These are phyloP conservation scores for Xenus cinereus DNA, from an alignment of 2,113 vertebrate species.

Conservation along the genomic window DNA sequence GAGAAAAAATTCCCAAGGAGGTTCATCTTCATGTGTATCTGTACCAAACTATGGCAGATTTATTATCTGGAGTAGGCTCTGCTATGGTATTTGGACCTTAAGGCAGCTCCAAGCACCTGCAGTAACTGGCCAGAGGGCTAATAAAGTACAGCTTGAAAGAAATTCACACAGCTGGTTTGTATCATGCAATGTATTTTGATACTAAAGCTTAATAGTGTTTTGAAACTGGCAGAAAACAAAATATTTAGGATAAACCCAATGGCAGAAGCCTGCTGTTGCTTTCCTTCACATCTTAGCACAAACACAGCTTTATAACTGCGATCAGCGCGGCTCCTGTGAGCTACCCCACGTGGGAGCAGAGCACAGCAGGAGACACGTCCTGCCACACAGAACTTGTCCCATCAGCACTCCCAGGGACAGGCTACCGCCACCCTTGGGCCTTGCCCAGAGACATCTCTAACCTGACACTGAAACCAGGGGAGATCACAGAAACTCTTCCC, in stretches of 20 bases:
- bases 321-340: accelerated
- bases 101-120: not conserved
- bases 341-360: not conserved
- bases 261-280: not conserved
- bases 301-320: not conserved
- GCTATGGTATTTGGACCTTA: not conserved
- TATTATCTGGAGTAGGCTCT: not conserved
- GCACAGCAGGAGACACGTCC: not conserved
- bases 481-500: not conserved
- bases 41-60: not conserved
- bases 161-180: not conserved
- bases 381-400: not conserved
- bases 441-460: not conserved
- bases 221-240: not conserved
- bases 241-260: not conserved
- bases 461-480: not conserved
- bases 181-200: not conserved
- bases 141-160: not conserved
- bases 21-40: not conserved
- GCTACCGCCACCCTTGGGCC: not conserved
- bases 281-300: not conserved
- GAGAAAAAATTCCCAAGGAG: not conserved
- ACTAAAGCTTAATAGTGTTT: not conserved
- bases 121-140: not conserved
- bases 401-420: not conserved